Conservation (phyloP, 2,113 vertebrate species). For the Tachuris rubrigastra region DNA sequence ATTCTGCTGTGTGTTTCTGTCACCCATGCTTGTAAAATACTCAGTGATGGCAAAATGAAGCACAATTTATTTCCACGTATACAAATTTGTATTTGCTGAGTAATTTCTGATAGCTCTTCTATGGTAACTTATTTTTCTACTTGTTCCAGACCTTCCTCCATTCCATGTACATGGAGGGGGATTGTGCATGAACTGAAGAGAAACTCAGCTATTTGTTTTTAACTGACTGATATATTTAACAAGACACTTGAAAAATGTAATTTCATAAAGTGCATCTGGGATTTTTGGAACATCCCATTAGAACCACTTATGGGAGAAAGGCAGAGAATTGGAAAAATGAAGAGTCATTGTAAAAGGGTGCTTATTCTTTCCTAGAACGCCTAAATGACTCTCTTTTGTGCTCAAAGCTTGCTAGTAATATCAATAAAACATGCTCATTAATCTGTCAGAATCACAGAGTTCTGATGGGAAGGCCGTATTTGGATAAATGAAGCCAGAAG, state of each 20-base stretch:
- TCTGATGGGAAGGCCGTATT: not conserved
- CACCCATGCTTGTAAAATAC: constrained; percentile 1
- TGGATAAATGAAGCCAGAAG: not conserved
- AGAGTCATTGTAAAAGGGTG: not conserved
- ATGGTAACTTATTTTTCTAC: not conserved
- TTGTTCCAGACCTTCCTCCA: not conserved
- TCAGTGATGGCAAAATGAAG: constrained; percentile 27
- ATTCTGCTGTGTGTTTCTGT: constrained; percentile 11
- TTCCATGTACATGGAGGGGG: not conserved
- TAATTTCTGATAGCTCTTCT: not conserved
- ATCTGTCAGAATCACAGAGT: not conserved
- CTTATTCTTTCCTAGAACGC: not conserved
- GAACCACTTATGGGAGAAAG: not conserved
- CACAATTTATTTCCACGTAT: constrained; percentile 1
- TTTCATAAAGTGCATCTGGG: not conserved
- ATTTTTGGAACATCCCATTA: not conserved
- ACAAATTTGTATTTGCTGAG: not conserved
- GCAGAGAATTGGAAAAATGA: not conserved
- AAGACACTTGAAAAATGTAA: not conserved
- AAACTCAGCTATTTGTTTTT: not conserved
- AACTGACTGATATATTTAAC: not conserved
- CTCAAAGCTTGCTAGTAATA: not conserved
- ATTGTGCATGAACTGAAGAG: not conserved
- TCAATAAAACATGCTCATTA: not conserved
- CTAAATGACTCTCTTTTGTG: not conserved